Conservation (phyloP, 2,888 invertebrate species). For the Tetragnatha montana region DNA sequence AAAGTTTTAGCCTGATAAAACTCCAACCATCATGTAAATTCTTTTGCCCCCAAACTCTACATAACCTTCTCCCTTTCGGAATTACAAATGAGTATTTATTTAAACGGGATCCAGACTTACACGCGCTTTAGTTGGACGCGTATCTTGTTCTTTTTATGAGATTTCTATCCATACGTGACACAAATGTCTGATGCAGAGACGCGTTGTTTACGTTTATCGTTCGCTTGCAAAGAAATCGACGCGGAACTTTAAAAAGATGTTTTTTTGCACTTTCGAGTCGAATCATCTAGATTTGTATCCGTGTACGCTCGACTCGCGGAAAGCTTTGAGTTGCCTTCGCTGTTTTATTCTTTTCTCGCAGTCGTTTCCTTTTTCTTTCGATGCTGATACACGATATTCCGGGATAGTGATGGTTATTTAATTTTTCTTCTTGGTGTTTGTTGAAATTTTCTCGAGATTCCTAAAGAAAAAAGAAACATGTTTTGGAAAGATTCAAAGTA, state of each 20-base stretch:
- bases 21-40: neutral
- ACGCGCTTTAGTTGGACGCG: neutral
- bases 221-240: slow-evolving; percentile 2
- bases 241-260: slow-evolving; percentile 8
- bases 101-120: neutral
- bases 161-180: slow-evolving; percentile 18
- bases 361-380: neutral
- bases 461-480: neutral
- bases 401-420: neutral
- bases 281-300: neutral
- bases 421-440: neutral
- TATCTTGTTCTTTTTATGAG: slow-evolving; percentile 6
- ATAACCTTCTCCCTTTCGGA: neutral
- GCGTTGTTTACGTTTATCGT: slow-evolving; percentile 23
- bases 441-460: neutral
- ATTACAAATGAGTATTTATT: neutral
- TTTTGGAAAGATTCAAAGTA: neutral
- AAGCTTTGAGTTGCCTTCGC: neutral
- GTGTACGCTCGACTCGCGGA: neutral
- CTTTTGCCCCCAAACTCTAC: neutral
- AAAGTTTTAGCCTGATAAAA: neutral
- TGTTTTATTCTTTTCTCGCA: neutral
- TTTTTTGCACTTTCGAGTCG: neutral
- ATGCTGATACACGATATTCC: neutral
- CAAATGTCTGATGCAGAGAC: slow-evolving; percentile 11